Evolutionary conservation across 35 echinoderm and acorn worm species (phyloP).

Genomic region (Chiridota heheva): DNA sequence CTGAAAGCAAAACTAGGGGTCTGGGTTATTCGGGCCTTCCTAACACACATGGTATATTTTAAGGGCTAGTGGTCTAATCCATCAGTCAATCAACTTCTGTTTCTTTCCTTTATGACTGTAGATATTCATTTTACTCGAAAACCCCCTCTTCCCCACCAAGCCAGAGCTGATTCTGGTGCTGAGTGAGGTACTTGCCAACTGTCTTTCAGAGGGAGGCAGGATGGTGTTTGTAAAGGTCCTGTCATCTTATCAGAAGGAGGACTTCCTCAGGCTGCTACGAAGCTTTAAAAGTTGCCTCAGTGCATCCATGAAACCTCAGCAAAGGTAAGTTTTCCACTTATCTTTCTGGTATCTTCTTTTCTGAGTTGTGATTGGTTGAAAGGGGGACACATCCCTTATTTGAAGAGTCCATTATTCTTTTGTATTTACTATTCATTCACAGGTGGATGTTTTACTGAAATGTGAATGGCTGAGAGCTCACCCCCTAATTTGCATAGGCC

Average conservation of each 20-base stretch:
- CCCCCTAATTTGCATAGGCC: too few relatives aligned
- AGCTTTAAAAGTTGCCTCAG: constrained; percentile 68
- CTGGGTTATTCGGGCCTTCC: too few relatives aligned
- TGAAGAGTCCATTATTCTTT: too few relatives aligned
- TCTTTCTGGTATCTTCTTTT: not conserved
- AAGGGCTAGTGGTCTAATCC: too few relatives aligned
- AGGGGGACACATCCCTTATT: not conserved
- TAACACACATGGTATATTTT: too few relatives aligned
- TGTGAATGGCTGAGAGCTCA: too few relatives aligned
- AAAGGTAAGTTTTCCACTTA: constrained; percentile 58
- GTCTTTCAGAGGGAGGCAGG: constrained; percentile 43
- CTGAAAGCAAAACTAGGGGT: too few relatives aligned
- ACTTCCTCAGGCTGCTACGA: constrained; percentile 58
- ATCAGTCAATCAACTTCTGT: not conserved
- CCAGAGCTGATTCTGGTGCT: constrained; percentile 68
- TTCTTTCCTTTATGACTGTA: constrained; percentile 34
- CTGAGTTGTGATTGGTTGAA: not conserved
- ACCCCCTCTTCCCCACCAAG: constrained; percentile 52
- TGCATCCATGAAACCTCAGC: constrained; percentile 64
- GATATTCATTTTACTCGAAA: constrained; percentile 79
- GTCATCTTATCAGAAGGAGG: constrained; percentile 42
- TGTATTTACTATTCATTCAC: too few relatives aligned
- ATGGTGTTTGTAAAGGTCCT: constrained; percentile 53
- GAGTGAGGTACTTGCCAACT: constrained; percentile 56
- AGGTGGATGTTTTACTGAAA: too few relatives aligned